These are phyloP conservation scores for Myopa tessellatipennis DNA, from an alignment of 2,888 invertebrate species.

Conservation along the genomic window DNA sequence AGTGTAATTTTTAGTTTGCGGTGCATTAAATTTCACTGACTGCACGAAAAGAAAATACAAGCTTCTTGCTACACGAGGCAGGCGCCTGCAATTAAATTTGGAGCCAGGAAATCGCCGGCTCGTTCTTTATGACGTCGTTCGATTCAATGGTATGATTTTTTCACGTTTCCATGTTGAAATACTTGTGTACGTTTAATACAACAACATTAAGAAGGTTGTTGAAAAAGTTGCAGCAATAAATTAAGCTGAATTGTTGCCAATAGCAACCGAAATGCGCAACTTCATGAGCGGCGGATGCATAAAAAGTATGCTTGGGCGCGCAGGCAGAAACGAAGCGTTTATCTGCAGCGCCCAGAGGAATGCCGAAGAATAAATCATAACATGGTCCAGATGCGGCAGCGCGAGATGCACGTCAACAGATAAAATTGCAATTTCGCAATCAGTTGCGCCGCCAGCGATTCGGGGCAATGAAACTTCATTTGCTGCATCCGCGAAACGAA, in stretches of 20 bases:
- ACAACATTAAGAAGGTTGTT: slow-evolving; percentile 5
- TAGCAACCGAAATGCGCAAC: too few relatives aligned
- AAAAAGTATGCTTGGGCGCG: not conserved
- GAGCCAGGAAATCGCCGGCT: slow-evolving; percentile 19
- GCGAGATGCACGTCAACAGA: not conserved
- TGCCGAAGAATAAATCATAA: slow-evolving; percentile 12
- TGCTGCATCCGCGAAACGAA: not conserved
- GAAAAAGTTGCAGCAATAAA: slow-evolving; percentile 28
- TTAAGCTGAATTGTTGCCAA: slow-evolving; percentile 20
- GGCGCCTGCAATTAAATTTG: slow-evolving; percentile 18
- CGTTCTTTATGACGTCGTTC: slow-evolving; percentile 37
- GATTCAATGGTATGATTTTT: slow-evolving; percentile 44
- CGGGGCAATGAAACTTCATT: not conserved
- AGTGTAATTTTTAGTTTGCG: slow-evolving; percentile 30
- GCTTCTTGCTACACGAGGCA: not conserved
- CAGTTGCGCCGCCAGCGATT: not conserved
- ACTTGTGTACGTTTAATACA: not conserved
- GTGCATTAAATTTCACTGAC: slow-evolving; percentile 29
- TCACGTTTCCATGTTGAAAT: slow-evolving; percentile 41
- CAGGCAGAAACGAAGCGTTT: not conserved
- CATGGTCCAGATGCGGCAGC: not conserved
- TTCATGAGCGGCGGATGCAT: not conserved
- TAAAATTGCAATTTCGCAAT: slow-evolving; percentile 1
- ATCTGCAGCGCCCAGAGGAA: slow-evolving; percentile 23
- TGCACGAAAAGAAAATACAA: slow-evolving; percentile 3